Evolutionary conservation across 2,888 invertebrate species (phyloP).

Genomic region (Phanerotoma sp.): DNA sequence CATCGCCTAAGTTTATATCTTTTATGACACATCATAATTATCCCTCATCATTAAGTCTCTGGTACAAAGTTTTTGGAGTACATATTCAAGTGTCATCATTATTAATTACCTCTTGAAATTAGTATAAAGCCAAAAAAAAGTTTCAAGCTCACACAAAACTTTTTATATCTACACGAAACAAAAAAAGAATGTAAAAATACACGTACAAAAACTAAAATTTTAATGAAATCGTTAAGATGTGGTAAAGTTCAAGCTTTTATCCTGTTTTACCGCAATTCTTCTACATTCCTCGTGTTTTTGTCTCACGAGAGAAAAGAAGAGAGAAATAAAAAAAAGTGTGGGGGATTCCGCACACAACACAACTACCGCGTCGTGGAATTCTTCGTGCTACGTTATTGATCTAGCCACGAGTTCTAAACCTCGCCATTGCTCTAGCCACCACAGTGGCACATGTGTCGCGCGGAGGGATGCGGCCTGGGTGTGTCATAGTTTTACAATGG

Average conservation of each 20-base stretch:
- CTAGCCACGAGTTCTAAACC: slow-evolving; percentile 35
- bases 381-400: slow-evolving; percentile 40
- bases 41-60: neutral
- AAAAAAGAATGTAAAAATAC: neutral
- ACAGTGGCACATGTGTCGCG: slow-evolving; percentile 24
- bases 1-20: neutral
- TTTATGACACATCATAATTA: neutral
- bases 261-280: no score
- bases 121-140: no score
- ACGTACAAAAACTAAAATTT: neutral
- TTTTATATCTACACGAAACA: no score
- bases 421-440: slow-evolving; percentile 35
- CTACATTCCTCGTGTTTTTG: no score
- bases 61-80: neutral
- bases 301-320: neutral
- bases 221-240: no score
- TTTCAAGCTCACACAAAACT: no score
- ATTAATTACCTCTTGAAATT: slow-evolving; percentile 1
- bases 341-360: slow-evolving; percentile 22
- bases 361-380: slow-evolving; percentile 40
- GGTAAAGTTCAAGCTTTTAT: no score
- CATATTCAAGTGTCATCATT: neutral
- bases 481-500: slow-evolving; percentile 10
- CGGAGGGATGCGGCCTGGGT: slow-evolving; percentile 16
- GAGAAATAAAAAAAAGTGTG: slow-evolving; percentile 14